These are phyloP conservation scores for Symphodus melops DNA, from an alignment of 2,113 vertebrate species.

Conservation along the genomic window DNA sequence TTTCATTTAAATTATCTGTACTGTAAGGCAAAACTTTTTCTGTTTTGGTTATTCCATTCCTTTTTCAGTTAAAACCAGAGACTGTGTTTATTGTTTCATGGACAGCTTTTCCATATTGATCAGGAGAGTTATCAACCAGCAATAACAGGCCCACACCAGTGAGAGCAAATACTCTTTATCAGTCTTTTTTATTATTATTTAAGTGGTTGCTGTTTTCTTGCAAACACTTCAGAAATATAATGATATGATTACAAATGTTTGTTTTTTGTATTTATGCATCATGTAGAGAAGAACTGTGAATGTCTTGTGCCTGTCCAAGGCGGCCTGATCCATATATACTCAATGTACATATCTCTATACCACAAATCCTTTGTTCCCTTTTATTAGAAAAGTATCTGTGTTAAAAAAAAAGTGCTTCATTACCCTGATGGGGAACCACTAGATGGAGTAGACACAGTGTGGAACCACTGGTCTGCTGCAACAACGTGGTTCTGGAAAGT, in stretches of 20 bases:
- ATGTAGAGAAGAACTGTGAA: slow-evolving; percentile 71
- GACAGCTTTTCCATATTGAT: slow-evolving; percentile 36
- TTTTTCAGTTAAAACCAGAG: slow-evolving; percentile 33
- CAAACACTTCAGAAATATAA: slow-evolving; percentile 52
- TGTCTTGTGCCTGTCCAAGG: slow-evolving; percentile 75
- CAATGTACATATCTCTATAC: slow-evolving; percentile 58
- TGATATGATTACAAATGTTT: slow-evolving; percentile 23
- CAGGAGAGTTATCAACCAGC: slow-evolving; percentile 56
- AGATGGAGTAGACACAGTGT: slow-evolving; percentile 22
- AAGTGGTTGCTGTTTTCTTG: slow-evolving; percentile 63
- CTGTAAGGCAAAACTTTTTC: slow-evolving; percentile 49
- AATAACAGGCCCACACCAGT: slow-evolving; percentile 57
- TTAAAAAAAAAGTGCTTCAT: slow-evolving; percentile 47
- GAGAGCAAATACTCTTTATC: slow-evolving; percentile 50
- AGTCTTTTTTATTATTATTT: slow-evolving; percentile 13
- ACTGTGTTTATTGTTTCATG: slow-evolving; percentile 44
- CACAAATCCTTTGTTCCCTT: slow-evolving; percentile 29
- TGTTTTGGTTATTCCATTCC: slow-evolving; percentile 41
- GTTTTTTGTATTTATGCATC: slow-evolving; percentile 58
- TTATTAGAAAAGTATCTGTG: slow-evolving; percentile 31
- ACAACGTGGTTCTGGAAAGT: slow-evolving; percentile 59
- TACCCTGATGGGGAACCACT: slow-evolving; percentile 32
- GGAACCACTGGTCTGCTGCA: slow-evolving; percentile 6
- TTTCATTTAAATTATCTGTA: slow-evolving; percentile 22
- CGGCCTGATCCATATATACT: slow-evolving; percentile 62